Evolutionary conservation across 1,140 invertebrate genomes (phyloP).

Genomic region (Akabosia matsudoensis): DNA sequence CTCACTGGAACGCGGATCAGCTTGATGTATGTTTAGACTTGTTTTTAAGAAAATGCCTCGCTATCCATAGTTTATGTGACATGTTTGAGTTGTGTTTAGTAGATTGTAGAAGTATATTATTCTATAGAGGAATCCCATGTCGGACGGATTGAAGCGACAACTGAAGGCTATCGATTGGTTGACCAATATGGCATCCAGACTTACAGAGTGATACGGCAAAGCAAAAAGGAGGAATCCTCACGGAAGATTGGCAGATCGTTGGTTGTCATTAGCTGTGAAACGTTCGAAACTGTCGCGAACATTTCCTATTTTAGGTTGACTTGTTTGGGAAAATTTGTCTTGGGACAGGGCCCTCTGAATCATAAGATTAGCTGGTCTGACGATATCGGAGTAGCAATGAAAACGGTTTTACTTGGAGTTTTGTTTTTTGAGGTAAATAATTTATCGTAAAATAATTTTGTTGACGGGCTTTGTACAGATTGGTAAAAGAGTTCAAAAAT

Average conservation of each 20-base stretch:
- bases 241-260: background rate
- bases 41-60: background rate
- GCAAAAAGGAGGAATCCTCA: background rate
- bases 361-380: background rate
- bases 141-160: background rate
- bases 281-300: background rate
- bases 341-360: background rate
- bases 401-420: background rate
- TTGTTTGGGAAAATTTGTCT: background rate
- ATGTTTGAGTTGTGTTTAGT: background rate
- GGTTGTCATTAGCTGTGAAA: background rate
- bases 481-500: background rate
- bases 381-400: background rate
- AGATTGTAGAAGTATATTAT: conserved; percentile 14
- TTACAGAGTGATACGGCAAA: background rate
- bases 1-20: background rate
- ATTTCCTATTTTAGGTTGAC: background rate
- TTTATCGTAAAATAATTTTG: too few relatives aligned
- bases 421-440: background rate
- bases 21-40: background rate
- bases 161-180: background rate
- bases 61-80: background rate
- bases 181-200: background rate
- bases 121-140: background rate
- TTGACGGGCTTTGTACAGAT: background rate